These are phyloP conservation scores for Bombus waltoni DNA, from an alignment of 1,140 invertebrate genomes.

Conservation along the genomic window DNA sequence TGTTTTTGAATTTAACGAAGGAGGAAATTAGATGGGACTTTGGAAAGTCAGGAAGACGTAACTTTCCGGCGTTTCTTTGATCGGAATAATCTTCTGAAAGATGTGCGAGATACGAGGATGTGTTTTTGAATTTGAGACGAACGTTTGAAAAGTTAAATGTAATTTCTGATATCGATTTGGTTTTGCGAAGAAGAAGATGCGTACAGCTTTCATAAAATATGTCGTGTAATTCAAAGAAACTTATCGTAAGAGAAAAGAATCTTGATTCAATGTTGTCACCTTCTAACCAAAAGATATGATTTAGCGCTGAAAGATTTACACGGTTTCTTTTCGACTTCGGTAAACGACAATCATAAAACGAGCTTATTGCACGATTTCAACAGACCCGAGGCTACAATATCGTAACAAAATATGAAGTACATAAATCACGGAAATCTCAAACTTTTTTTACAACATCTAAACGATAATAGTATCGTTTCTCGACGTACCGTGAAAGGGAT, in stretches of 20 bases:
- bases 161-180: background rate
- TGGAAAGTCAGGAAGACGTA: too few relatives aligned
- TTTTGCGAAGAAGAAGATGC: background rate
- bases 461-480: background rate
- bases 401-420: background rate
- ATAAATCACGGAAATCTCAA: background rate
- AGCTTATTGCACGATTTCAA: background rate
- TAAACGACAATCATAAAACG: background rate
- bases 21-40: too few relatives aligned
- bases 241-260: background rate
- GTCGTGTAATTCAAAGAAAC: too few relatives aligned
- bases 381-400: background rate
- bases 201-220: too few relatives aligned
- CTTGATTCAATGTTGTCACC: background rate
- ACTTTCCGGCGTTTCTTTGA: too few relatives aligned
- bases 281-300: background rate
- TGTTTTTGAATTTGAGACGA: background rate
- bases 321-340: background rate
- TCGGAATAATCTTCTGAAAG: too few relatives aligned
- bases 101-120: too few relatives aligned
- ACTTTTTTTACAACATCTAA: constrained; percentile 10
- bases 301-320: background rate
- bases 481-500: background rate
- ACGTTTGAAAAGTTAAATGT: background rate
- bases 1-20: too few relatives aligned